phyloP scores from a whole-genome alignment of 2,797 vertebrate genomes.

The Peromyscus attwateri region DNA sequence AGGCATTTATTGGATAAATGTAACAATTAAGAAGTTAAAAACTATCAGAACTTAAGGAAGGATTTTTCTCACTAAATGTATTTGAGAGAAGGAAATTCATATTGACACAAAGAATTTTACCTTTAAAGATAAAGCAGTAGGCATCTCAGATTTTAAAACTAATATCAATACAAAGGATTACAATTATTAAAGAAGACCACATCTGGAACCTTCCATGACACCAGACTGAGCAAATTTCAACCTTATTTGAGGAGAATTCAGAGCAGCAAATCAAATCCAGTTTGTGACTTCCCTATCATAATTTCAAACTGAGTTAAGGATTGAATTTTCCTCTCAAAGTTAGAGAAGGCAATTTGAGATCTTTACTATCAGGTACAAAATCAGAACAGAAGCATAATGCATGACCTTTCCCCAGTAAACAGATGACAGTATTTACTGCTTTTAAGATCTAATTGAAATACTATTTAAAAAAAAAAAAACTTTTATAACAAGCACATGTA shows the following conservation, averaged over 20 bases:
- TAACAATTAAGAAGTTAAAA: background rate
- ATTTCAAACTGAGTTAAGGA: slow-evolving; percentile 16
- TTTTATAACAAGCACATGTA: background rate
- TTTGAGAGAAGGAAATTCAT: background rate
- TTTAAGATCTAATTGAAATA: background rate
- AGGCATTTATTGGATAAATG: background rate
- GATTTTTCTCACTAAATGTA: background rate
- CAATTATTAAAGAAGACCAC: background rate
- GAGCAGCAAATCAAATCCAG: background rate
- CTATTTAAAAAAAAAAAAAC: background rate
- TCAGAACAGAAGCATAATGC: background rate
- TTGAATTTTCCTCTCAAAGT: background rate
- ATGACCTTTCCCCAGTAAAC: background rate
- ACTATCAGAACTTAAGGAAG: background rate
- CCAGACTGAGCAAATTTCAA: background rate
- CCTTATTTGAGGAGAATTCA: background rate
- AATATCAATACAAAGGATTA: background rate
- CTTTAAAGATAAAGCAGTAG: background rate
- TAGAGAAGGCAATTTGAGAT: background rate
- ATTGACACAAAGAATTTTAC: background rate
- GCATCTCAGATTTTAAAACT: background rate
- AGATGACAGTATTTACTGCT: fast-evolving
- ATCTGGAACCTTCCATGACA: background rate
- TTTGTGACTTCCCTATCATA: background rate
- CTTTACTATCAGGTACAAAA: background rate